phyloP scores from a whole-genome alignment of 1,140 invertebrate genomes.

The Augochlora pura region DNA sequence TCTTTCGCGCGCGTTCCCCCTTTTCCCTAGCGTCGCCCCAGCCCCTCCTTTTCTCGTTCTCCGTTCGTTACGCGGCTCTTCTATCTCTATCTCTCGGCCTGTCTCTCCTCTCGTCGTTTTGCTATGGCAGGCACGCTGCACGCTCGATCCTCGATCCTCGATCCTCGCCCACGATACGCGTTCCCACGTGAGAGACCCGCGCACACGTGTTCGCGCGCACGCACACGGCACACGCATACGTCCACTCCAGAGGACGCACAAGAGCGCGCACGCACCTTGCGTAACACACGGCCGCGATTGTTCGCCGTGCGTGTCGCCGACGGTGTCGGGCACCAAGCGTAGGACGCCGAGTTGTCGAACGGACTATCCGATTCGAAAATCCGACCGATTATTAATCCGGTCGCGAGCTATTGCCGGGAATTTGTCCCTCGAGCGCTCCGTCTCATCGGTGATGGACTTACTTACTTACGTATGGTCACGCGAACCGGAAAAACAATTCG shows the following conservation, averaged over 20 bases:
- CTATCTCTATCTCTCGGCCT: not conserved
- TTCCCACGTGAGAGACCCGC: constrained; percentile 52
- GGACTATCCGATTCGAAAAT: not conserved
- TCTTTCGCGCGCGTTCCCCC: not conserved
- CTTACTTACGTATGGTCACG: too few relatives aligned
- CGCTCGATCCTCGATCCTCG: not conserved
- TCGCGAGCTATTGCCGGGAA: not conserved
- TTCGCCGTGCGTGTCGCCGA: constrained; percentile 31
- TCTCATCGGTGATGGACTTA: too few relatives aligned
- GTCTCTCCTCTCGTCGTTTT: constrained; percentile 27
- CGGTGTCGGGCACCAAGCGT: constrained; percentile 16
- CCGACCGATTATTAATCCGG: not conserved
- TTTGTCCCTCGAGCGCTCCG: too few relatives aligned
- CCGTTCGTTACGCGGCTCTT: not conserved
- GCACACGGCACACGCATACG: not conserved
- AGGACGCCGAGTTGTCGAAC: constrained; percentile 8
- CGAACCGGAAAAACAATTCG: too few relatives aligned
- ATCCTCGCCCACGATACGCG: constrained; percentile 50
- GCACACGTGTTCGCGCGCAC: constrained; percentile 2
- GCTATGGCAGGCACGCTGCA: constrained; percentile 34
- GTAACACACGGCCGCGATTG: constrained; percentile 50
- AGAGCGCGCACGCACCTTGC: constrained; percentile 50
- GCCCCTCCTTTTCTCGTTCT: too few relatives aligned
- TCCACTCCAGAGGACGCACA: too few relatives aligned
- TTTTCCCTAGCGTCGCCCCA: too few relatives aligned